These are phyloP conservation scores for Abrostola triplasia DNA, from an alignment of 2,888 invertebrate genomes.

Conservation along the genomic window DNA sequence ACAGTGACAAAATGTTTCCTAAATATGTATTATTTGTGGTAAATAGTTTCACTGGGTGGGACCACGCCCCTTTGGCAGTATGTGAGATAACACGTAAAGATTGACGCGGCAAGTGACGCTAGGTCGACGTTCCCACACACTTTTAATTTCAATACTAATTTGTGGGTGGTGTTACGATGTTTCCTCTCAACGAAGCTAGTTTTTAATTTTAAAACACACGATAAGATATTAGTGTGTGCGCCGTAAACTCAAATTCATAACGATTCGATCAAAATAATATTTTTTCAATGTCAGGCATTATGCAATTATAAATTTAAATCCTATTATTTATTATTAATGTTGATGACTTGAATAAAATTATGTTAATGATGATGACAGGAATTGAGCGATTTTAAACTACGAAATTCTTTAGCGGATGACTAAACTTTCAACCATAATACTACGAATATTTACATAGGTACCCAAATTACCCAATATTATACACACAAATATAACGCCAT, in stretches of 20 bases:
- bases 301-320: conserved; percentile 3
- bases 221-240: background rate
- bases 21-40: conserved; percentile 6
- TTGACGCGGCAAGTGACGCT: conserved; percentile 42
- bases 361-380: conserved; percentile 17
- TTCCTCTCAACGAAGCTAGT: conserved; percentile 5
- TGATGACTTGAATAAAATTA: conserved; percentile 15
- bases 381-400: conserved; percentile 27
- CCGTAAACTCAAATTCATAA: background rate
- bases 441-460: too few relatives aligned
- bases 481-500: conserved; percentile 14
- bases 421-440: too few relatives aligned
- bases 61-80: conserved; percentile 39
- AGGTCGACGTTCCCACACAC: conserved; percentile 26
- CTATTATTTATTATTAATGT: conserved; percentile 5
- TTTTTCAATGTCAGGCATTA: conserved; percentile 2
- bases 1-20: background rate
- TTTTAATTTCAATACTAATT: conserved; percentile 20
- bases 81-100: conserved; percentile 22
- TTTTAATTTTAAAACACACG: background rate
- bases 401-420: conserved; percentile 22
- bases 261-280: background rate
- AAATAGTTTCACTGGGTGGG: conserved; percentile 18
- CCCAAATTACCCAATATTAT: conserved; percentile 18
- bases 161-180: conserved; percentile 33